Percentiles rank a stretch among this genome's conserved stretches.
phyloP scores from a whole-genome alignment of 2,113 vertebrate species.

The Chlorodrepanis virens region DNA sequence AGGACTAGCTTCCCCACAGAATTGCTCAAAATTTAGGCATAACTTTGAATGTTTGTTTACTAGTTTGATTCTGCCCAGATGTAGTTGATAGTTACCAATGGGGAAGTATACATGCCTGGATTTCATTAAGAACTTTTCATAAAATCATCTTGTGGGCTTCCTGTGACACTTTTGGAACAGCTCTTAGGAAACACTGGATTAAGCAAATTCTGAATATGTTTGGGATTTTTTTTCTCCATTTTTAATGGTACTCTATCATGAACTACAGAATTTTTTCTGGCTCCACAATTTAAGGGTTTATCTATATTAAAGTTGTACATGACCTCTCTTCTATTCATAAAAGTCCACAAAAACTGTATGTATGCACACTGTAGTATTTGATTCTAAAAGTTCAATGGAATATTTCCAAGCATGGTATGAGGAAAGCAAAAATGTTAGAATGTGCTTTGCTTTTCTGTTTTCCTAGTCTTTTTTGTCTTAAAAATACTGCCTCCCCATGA shows the following conservation, averaged over 20 bases:
- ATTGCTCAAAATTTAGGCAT: not conserved
- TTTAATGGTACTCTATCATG: not conserved
- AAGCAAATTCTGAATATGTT: not conserved
- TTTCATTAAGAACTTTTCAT: not conserved
- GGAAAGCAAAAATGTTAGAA: not conserved
- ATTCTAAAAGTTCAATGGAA: not conserved
- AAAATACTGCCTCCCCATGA: not conserved
- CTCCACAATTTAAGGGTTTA: not conserved
- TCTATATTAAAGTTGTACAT: not conserved
- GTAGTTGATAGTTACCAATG: too few relatives aligned
- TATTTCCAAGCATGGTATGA: not conserved
- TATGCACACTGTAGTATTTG: not conserved
- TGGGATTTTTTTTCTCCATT: accelerated
- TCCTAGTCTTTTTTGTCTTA: not conserved
- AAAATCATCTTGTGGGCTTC: not conserved
- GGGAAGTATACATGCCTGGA: accelerated
- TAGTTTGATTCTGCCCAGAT: not conserved
- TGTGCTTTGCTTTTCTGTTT: not conserved
- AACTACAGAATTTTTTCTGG: not conserved
- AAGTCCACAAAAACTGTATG: not conserved
- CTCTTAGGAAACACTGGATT: not conserved
- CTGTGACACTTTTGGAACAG: not conserved
- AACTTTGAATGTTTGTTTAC: not conserved
- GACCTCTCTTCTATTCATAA: not conserved
- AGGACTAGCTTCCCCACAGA: not conserved